phyloP scores from a whole-genome alignment of 2,113 vertebrate species.

The Clupea harengus region DNA sequence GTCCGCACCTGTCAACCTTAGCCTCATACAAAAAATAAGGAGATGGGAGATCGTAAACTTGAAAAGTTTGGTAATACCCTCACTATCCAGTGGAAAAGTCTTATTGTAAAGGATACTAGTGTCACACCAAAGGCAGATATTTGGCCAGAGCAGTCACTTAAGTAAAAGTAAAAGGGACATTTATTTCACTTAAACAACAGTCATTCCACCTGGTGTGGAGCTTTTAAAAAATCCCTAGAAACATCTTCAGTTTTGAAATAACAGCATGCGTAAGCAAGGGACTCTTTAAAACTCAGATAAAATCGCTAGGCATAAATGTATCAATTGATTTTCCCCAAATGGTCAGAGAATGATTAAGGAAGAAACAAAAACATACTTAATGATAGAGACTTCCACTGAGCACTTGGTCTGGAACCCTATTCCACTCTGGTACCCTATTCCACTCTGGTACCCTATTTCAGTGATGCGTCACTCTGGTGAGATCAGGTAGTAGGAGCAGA shows the following conservation, averaged over 20 bases:
- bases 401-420: not conserved
- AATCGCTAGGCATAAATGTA: too few relatives aligned
- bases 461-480: too few relatives aligned
- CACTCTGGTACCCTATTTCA: too few relatives aligned
- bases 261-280: too few relatives aligned
- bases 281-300: too few relatives aligned
- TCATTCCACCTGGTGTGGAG: not conserved
- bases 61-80: not conserved
- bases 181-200: too few relatives aligned
- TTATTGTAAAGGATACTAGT: not conserved
- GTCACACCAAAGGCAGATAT: not conserved
- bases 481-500: too few relatives aligned
- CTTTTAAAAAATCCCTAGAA: not conserved
- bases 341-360: too few relatives aligned
- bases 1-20: not conserved
- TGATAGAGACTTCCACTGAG: not conserved
- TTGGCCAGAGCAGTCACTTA: too few relatives aligned
- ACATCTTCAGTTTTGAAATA: too few relatives aligned
- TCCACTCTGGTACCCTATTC: not conserved
- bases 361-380: too few relatives aligned
- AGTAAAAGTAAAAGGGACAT: conserved; percentile 59
- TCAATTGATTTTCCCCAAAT: too few relatives aligned
- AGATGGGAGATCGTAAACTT: not conserved
- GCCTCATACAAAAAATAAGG: not conserved
- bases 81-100: not conserved